phyloP scores from a whole-genome alignment of 2,888 invertebrate species.

The Eremobia ochroleuca region DNA sequence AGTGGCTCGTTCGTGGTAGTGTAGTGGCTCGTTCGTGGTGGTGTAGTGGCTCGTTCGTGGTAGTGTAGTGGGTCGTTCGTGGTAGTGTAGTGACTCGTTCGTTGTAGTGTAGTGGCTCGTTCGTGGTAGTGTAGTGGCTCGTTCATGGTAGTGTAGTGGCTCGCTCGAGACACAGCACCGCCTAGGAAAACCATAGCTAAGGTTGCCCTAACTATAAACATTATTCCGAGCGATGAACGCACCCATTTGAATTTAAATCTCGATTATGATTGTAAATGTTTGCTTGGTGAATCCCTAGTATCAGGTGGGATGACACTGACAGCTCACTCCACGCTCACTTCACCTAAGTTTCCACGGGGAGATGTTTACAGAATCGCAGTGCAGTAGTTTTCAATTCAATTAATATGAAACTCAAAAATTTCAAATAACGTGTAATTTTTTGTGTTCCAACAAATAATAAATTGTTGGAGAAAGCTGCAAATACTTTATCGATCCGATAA shows the following conservation, averaged over 20 bases:
- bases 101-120: constrained; percentile 23
- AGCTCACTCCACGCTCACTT: too few relatives aligned
- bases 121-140: constrained; percentile 20
- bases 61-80: constrained; percentile 25
- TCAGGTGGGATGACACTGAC: too few relatives aligned
- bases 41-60: constrained; percentile 23
- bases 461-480: constrained; percentile 22
- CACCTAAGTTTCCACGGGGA: too few relatives aligned
- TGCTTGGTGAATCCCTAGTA: too few relatives aligned
- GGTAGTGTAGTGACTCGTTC: too few relatives aligned
- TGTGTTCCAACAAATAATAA: constrained; percentile 12
- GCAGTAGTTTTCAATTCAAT: constrained; percentile 18
- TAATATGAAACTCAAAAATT: constrained; percentile 5
- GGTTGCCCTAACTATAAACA: constrained; percentile 19
- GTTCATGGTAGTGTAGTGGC: constrained; percentile 25
- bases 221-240: constrained; percentile 12
- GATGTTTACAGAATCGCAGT: too few relatives aligned
- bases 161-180: constrained; percentile 23
- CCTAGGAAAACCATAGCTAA: constrained; percentile 32
- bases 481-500: constrained; percentile 33
- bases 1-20: constrained; percentile 23
- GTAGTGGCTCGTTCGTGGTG: constrained; percentile 23
- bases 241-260: too few relatives aligned
- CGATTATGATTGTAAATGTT: too few relatives aligned
- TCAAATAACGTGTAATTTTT: constrained; percentile 9